Evolutionary conservation across 2,797 vertebrate species (phyloP).

Genomic region (Melanotaenia parkinsoni): DNA sequence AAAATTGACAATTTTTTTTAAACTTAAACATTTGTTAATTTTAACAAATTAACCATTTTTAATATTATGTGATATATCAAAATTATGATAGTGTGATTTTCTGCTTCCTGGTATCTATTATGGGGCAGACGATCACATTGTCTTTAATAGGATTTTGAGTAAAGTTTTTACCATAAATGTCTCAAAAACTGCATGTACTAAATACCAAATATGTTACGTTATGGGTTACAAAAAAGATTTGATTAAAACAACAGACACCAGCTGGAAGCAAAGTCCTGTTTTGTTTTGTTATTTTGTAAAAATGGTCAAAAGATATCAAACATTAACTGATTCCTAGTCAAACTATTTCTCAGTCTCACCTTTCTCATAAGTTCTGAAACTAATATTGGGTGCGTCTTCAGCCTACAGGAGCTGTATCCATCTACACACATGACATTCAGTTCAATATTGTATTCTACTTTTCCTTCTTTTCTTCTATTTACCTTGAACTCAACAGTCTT

Average conservation of each 20-base stretch:
- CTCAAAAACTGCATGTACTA: too few relatives aligned
- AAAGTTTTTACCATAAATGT: too few relatives aligned
- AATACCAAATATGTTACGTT: too few relatives aligned
- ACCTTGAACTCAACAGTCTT: constrained; percentile 30
- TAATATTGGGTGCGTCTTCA: constrained; percentile 14
- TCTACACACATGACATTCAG: constrained; percentile 31
- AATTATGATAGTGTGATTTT: too few relatives aligned
- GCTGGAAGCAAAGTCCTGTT: background rate
- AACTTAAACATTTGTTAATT: too few relatives aligned
- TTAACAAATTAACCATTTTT: too few relatives aligned
- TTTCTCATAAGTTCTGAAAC: background rate
- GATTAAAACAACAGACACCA: background rate
- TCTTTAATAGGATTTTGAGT: too few relatives aligned
- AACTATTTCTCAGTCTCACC: background rate
- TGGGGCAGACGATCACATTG: too few relatives aligned
- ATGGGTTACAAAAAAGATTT: background rate
- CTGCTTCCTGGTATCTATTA: too few relatives aligned
- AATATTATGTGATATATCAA: too few relatives aligned
- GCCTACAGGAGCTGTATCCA: constrained; percentile 20
- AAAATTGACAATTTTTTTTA: too few relatives aligned
- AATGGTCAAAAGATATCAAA: background rate
- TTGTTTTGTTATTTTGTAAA: too few relatives aligned
- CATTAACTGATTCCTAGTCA: background rate
- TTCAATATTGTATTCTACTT: constrained; percentile 23
- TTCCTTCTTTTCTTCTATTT: constrained; percentile 44